Evolutionary conservation across 2,888 invertebrate species (phyloP), one percentile per base, ranked within the genome.

Genomic region (Diogma glabrata): DNA sequence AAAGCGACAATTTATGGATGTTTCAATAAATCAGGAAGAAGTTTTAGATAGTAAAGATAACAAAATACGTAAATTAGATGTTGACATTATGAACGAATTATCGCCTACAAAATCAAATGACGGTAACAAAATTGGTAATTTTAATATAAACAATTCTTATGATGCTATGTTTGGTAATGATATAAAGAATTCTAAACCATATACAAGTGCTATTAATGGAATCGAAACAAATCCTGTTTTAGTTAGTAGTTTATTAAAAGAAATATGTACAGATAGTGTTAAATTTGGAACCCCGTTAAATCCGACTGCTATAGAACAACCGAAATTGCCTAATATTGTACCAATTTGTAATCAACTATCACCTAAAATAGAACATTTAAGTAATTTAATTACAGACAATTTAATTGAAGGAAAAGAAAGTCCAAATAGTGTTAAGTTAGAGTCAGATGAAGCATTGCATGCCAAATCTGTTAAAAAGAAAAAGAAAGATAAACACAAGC

Each of bases 401-500:
- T n/a, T n/a, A n/a, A n/a, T n/a, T n/a, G n/a, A n/a, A n/a, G n/a
- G n/a, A n/a, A n/a, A n/a, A n/a, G n/a, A n/a, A n/a, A n/a, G n/a
- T n/a, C n/a, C n/a, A n/a, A n/a, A n/a, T n/a, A n/a, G n/a, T n/a
- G n/a, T n/a, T n/a, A n/a, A n/a, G n/a, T n/a, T n/a, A 6, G 46
- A 46, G 23, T 24, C 22, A 14, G 59, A 60, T 14, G 54, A 56
- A 14, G 53, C 52, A 48, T 30, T 43, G 14, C 51, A 52, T 45
- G 53, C 54, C 1, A 61, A 61, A 38, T 53, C 58, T 1, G 70
- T 69, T 52, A 70, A 70, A 61, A 85, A 86, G 60, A 86, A 84
- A 67, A 86, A 85, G 65, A 79, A 80, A 59, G 83, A 84, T 63
- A 85, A 85, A 62, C 84, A 85, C 59, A 86, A 85, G 66, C 84